These are phyloP conservation scores for Temnothorax rugatulus DNA, from an alignment of 2,888 invertebrate species.

Conservation along the genomic window DNA sequence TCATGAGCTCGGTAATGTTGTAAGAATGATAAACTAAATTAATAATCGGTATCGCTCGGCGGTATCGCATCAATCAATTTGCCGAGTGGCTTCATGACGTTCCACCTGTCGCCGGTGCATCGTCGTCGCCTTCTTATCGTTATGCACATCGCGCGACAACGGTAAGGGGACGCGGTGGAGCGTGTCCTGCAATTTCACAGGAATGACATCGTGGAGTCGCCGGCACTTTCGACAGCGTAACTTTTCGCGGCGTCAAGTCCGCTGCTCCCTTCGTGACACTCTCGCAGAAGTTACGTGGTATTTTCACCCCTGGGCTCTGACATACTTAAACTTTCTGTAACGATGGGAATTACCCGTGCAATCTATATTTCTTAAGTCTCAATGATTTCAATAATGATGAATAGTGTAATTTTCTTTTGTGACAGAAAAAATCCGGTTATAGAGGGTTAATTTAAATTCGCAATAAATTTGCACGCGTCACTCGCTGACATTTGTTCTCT, in stretches of 20 bases:
- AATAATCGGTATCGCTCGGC: slow-evolving; percentile 25
- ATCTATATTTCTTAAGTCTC: not conserved
- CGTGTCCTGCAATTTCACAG: slow-evolving; percentile 41
- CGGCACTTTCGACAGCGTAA: slow-evolving; percentile 1
- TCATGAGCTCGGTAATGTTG: not conserved
- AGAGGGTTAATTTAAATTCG: not conserved
- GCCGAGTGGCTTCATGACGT: not conserved
- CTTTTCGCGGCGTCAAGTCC: too few species aligned
- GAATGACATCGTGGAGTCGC: slow-evolving; percentile 30
- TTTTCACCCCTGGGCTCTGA: not conserved
- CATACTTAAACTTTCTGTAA: not conserved
- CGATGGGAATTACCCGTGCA: not conserved
- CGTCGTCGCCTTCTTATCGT: slow-evolving; percentile 28
- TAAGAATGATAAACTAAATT: slow-evolving; percentile 20
- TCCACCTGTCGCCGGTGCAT: slow-evolving; percentile 41
- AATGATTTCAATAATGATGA: not conserved
- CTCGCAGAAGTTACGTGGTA: not conserved
- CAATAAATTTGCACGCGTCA: not conserved
- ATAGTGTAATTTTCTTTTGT: not conserved
- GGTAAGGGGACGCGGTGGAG: slow-evolving; percentile 24
- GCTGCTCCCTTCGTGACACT: not conserved
- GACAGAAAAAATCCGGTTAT: not conserved
- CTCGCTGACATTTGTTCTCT: not conserved
- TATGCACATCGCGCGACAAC: slow-evolving; percentile 4
- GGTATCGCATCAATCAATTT: slow-evolving; percentile 33